Base-by-base conservation (phyloP, 2,113 vertebrate genomes). In the Mionectes macconnelli region DNA sequence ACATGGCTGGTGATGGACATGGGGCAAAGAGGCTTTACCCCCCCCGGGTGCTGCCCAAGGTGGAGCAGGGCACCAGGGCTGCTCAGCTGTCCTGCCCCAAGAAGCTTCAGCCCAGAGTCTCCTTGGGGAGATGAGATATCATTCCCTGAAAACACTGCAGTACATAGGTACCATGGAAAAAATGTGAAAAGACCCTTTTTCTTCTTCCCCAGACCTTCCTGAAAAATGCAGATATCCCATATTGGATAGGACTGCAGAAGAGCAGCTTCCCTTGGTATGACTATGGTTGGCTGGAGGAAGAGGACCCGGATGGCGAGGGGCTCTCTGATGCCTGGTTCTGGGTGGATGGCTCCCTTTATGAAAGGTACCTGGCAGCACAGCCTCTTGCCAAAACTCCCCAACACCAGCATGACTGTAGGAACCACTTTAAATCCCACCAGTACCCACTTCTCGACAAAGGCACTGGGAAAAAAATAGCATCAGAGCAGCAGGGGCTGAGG, bases 161-260 rank as follows among this genome's bases (percentile, higher is more conserved):
- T 39, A 49, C 4, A 7, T 1, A 45, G 22, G 28, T 66, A 20
- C 21, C 8, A 16, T 8, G 23, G 64, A 63, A 91, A 77, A 67
- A 18, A 7, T 8, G 28, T 24, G 11, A 8, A 50, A 68, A 64
- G 19, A 1, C 20, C 28, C 8, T 24, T 69, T 47, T 50, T 18
- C 18, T 72, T 59, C 28, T 94, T 80, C 33, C 14, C 3, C 55
- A 97, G 96, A 49, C 75, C 40, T 97, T 97, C 23, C 79, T 96
- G 85, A 96, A 92, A 82, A 97, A 96, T 0, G 85, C 95, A 0
- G 92, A 95, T 42, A 55, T 85, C 25, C 45, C 90, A 1, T 97
- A 96, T 68, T 97, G 95, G 95, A 96, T 97, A 0, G 95, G 96
- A 42, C 47, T 96, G 63, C 94, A 96, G 63, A 96, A 96, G 64